Evolutionary conservation across 2,888 invertebrate species (phyloP).

Genomic region (Agapostemon virescens): DNA sequence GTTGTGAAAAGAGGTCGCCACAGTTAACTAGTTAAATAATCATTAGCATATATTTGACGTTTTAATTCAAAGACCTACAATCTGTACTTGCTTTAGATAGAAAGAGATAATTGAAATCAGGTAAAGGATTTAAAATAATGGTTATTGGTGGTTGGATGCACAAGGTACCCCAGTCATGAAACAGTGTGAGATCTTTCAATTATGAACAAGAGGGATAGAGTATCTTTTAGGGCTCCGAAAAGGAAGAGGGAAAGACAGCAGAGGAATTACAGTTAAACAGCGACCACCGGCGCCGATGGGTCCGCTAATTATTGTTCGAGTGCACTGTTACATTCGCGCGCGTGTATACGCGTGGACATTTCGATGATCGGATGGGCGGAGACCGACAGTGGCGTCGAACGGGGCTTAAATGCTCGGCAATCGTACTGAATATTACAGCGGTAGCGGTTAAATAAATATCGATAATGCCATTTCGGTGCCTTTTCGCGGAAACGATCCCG

Average conservation of each 20-base stretch:
- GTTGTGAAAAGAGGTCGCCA: no score
- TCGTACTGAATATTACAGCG: constrained; percentile 62
- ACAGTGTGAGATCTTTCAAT: no score
- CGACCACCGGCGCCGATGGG: constrained; percentile 65
- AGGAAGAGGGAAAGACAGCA: constrained; percentile 3
- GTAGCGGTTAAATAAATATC: constrained; percentile 67
- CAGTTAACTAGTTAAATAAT: no score
- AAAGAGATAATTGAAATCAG: no score
- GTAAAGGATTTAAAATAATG: no score
- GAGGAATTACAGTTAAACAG: constrained; percentile 41
- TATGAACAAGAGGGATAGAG: constrained; percentile 11
- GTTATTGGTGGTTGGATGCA: no score
- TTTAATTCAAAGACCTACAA: no score
- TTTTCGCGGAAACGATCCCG: constrained; percentile 67
- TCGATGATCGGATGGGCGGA: constrained; percentile 41
- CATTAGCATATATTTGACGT: no score
- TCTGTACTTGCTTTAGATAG: no score
- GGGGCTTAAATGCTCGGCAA: constrained; percentile 60
- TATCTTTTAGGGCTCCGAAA: constrained; percentile 13
- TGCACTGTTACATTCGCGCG: constrained; percentile 39
- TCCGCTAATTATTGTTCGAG: constrained; percentile 66
- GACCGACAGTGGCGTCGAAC: constrained; percentile 49
- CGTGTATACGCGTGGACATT: constrained; percentile 46
- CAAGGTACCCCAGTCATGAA: no score
- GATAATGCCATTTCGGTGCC: constrained; percentile 66